Base-by-base conservation (phyloP, 2,797 vertebrate species). In the Sphenopsis melanotis region DNA sequence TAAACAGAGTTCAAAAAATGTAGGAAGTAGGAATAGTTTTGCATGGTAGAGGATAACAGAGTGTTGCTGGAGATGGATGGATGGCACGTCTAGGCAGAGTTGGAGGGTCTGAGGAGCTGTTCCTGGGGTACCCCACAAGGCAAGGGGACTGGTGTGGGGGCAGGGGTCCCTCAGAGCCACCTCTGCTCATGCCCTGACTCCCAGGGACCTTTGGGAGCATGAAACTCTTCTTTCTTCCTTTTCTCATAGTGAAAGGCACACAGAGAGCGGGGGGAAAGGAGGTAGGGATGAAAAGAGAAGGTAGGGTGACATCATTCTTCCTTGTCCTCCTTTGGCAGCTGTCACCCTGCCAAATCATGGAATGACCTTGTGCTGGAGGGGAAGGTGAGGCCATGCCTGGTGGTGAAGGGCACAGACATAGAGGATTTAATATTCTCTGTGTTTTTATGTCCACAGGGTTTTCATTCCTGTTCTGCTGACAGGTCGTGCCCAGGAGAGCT, bases 181-280 rank as follows among this genome's bases (percentile, higher is more conserved):
- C 75, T 96, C 84, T 96, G 94, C 94, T 97, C 90, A 74, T 0
- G 1, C 52, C 68, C 85, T 96, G 90, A 66, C 90, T 97, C 70
- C 3, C 79, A 85, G 81, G 71, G 64, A 41, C 71, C 75, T 89
- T 97, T 96, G 87, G 96, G 97, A 93, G 93, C 77, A 34, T 13
- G 65, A 98, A 98, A 97, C 96, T 98, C 98, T 98, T 97, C 95
- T 98, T 98, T 98, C 98, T 98, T 98, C 97, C 97, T 98, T 99
- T 98, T 98, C 98, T 98, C 96, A 97, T 95, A 98, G 98, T 97
- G 90, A 94, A 93, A 85, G 75, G 42, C 77, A 96, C 90, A 87
- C 88, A 96, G 97, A 87, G 97, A 86, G 97, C 3, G 6, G 27
- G 10, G 41, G 65, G 12, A 41, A 60, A 69, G 30, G 27, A 37